Evolutionary conservation across 2,888 invertebrate genomes (phyloP).

Genomic region (Dioctria rufipes): DNA sequence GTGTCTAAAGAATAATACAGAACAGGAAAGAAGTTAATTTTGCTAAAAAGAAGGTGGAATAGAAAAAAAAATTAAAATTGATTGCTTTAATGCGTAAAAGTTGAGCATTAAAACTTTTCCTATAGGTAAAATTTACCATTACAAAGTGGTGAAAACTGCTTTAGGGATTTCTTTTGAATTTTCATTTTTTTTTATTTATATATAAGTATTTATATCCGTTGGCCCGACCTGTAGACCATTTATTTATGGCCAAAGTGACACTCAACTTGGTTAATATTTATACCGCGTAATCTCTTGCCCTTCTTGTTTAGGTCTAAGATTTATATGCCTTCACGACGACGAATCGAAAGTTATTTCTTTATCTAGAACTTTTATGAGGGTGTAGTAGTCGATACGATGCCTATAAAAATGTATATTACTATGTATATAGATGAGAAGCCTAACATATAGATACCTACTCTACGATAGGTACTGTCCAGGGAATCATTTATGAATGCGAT

Average conservation of each 20-base stretch:
- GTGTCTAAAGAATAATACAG: not conserved
- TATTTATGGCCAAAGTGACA: not conserved
- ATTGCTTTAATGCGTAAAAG: constrained; percentile 33
- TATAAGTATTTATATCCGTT: not conserved
- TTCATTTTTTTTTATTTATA: not conserved
- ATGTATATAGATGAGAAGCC: not conserved
- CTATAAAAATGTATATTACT: not conserved
- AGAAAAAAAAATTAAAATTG: constrained; percentile 30
- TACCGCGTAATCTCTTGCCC: constrained; percentile 3
- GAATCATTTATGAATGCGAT: constrained; percentile 39
- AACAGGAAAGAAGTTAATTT: constrained; percentile 5
- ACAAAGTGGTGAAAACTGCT: constrained; percentile 32
- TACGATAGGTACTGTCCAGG: not conserved
- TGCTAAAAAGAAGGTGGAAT: not conserved
- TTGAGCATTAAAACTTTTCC: not conserved
- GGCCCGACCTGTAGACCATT: not conserved
- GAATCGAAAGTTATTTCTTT: constrained; percentile 38
- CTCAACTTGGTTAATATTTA: constrained; percentile 11
- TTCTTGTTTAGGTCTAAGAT: constrained; percentile 35
- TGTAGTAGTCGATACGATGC: not conserved
- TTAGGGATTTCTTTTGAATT: not conserved
- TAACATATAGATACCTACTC: not conserved
- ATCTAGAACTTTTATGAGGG: constrained; percentile 34
- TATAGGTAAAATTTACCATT: constrained; percentile 1
- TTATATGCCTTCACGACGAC: constrained; percentile 38